Base-by-base conservation (phyloP, 2,797 vertebrate genomes). In the Sebastes jordani region DNA sequence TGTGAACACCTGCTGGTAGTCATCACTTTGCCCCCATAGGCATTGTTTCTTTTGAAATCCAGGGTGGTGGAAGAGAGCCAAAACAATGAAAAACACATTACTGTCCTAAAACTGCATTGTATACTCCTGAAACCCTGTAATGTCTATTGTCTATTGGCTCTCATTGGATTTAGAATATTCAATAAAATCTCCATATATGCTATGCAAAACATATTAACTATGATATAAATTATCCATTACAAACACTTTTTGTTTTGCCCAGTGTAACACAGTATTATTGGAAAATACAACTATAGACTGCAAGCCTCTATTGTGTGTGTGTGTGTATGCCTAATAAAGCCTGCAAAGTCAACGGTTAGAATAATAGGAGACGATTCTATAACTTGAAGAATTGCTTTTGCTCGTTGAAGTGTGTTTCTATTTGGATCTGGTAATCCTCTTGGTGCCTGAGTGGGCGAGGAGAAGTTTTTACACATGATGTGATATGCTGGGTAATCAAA, bases 401-500 rank as follows among this genome's bases (percentile, higher is more conserved):
- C 80, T 77, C 20, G 13, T 64, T 54, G 13, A 66, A 63, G 66
- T 77, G 67, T 61, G 14, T 66, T 73, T 67, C 55, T 64, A 20
- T 83, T 79, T 84, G 34, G 14, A n/a, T 83, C 78, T 84, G 34
- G 14, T 70, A 59, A 76, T 84, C 13, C 59, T 78, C 69, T 78
- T 66, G 60, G 70, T 79, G 72, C 71, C 20, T 14, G 64, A 67
- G 89, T 89, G 71, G 78, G 80, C 74, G 65, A 55, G 5, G 64
- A 70, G 73, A 66, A 66, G 61, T 74, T 70, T 36, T 76, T 71
- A 52, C 81, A 85, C 76, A 32, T 77, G 74, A 32, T 85, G 64
- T 80, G 54, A 90, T 78, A 80, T 65, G 76, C 77, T 69, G 70
- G 85, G 20, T 83, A 88, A 90, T 89, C 74, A 87, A 88, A 92